A percentile compares a stretch with the other conserved stretches of the same genome.
Evolutionary conservation across 2,888 invertebrate species (phyloP).

Genomic region (Hydropsyche betteni): DNA sequence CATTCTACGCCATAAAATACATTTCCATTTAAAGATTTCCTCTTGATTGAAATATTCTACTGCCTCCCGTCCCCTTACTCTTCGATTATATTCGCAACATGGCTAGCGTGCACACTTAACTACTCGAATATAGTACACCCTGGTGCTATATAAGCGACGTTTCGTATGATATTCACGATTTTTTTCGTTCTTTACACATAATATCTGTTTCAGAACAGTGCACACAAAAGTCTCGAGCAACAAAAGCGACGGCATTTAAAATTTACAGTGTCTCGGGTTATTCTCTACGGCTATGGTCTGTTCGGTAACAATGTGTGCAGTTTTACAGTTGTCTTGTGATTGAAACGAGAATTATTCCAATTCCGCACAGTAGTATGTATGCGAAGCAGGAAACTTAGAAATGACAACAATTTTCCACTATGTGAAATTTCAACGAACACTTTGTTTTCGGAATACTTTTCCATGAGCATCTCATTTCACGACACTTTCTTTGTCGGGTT

Average conservation of each 20-base stretch:
- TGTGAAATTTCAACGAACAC: no score
- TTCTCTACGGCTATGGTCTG: constrained; percentile 3
- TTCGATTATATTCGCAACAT: no score
- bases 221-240: constrained; percentile 15
- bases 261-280: constrained; percentile 23
- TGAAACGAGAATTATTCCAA: constrained; percentile 30
- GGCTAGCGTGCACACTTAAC: no score
- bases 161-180: no score
- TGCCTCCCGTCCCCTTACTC: background rate
- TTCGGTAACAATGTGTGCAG: constrained; percentile 18
- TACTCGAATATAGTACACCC: no score
- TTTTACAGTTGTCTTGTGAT: constrained; percentile 22
- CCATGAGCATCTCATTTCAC: no score
- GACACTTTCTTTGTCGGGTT: no score
- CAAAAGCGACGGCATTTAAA: constrained; percentile 27
- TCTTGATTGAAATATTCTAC: constrained; percentile 29
- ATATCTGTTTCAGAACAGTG: no score
- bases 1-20: constrained; percentile 32
- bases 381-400: background rate
- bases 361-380: background rate
- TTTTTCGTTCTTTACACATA: no score
- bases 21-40: constrained; percentile 32
- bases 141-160: no score
- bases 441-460: no score
- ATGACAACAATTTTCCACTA: background rate